phyloP scores from a whole-genome alignment of 2,888 invertebrate genomes.

The Tanytarsus gracilentus region DNA sequence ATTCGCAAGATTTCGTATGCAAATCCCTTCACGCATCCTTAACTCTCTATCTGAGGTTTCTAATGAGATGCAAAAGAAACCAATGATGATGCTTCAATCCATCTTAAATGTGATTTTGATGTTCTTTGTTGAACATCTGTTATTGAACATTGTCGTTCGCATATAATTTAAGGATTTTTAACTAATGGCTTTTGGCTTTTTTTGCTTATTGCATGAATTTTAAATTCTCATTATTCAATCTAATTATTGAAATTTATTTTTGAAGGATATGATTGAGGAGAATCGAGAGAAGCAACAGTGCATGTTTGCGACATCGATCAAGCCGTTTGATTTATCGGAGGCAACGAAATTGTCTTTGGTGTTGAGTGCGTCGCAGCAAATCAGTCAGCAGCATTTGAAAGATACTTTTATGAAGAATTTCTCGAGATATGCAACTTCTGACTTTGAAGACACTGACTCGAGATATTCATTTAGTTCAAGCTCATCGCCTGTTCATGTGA shows the following conservation, averaged over 20 bases:
- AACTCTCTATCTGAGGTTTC: neutral
- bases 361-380: conserved; percentile 21
- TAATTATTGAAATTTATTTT: conserved; percentile 3
- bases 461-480: conserved; percentile 67
- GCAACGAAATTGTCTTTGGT: conserved; percentile 22
- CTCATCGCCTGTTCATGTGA: conserved; percentile 58
- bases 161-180: neutral
- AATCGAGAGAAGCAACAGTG: conserved; percentile 2
- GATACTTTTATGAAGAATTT: conserved; percentile 26
- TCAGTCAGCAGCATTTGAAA: conserved; percentile 21
- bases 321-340: conserved; percentile 25
- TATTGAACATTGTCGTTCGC: neutral
- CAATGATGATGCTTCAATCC: conserved; percentile 15
- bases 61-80: neutral
- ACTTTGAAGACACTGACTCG: conserved; percentile 51
- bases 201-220: neutral
- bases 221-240: neutral
- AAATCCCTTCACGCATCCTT: conserved; percentile 13
- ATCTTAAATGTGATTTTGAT: conserved; percentile 4
- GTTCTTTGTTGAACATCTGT: neutral
- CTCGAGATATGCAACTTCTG: conserved; percentile 35
- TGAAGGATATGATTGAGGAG: conserved; percentile 10
- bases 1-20: neutral
- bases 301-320: conserved; percentile 8
- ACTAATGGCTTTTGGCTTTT: neutral